Base-by-base conservation (phyloP, 23 tunicate species). In the Corella eumyota region DNA sequence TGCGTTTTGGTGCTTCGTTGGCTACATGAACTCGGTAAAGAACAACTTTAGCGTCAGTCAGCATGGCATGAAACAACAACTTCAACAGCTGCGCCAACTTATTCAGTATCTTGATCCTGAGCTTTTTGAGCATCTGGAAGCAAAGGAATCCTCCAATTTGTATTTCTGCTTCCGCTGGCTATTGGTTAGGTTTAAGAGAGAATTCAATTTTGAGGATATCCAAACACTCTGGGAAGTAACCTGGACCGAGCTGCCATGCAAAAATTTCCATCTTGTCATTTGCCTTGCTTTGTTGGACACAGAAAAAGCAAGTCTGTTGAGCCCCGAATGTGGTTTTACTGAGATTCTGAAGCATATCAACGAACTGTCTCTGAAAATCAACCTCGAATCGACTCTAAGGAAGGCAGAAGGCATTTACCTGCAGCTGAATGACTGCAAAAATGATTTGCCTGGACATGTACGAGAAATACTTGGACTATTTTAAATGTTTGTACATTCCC, bases 141-240 rank as follows among this genome's bases (percentile, higher is more conserved):
- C 62, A 23, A 88, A 88, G 34, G 96, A 78, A 33, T 78, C 96
- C 9, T 62, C 77, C n/a, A 70, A 88, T 36, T 57, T 88, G 11
- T 88, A 78, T 47, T 88, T 88, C 72, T 88, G 96, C 59, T 88
- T 88, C 72, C 81, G 96, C 17, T 88, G 96, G 96, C 64, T 88
- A 1, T 68, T 88, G 49, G 53, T 88, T 25, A 62, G 85, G 6
- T 88, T 88, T 64, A 88, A 88, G 46, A 55, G 96, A 40, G 96
- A 88, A 62, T 88, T 88, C 35, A 73, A 81, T 1, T 88, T 46
- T 55, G 96, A 88, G 63, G 81, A 88, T 28, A 68, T 88, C 5
- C 81, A 78, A 56, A 69, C 73, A 2, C 33, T 88, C 35, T 88
- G 96, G 96, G 96, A 88, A 81, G 96, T 88, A 58, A 38, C 85